These are phyloP conservation scores for Apostichopus californicus DNA, from an alignment of 35 echinoderm and acorn worm genomes.

Conservation along the genomic window DNA sequence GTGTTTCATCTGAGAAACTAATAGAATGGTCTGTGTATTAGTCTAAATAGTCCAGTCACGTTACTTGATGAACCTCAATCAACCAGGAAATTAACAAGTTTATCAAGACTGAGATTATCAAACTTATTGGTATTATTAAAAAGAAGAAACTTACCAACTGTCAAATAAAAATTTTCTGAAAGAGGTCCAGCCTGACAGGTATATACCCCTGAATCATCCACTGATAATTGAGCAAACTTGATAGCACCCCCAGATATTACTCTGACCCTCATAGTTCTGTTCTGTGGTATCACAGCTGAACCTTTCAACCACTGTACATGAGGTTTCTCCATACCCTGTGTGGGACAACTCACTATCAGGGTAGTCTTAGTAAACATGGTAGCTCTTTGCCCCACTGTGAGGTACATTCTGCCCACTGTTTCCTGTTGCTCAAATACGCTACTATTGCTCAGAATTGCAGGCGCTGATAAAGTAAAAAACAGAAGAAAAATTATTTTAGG, in stretches of 20 bases:
- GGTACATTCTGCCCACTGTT: background rate
- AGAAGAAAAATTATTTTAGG: background rate
- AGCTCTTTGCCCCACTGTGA: conserved; percentile 42
- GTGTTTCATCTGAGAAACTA: too few relatives aligned
- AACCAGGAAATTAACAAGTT: too few relatives aligned
- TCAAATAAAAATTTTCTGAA: conserved; percentile 51
- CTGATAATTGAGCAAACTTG: background rate
- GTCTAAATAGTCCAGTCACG: too few relatives aligned
- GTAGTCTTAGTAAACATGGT: conserved; percentile 44
- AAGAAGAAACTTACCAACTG: conserved; percentile 16
- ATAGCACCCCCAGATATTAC: conserved; percentile 4
- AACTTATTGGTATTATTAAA: too few relatives aligned
- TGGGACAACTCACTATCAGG: conserved; percentile 27
- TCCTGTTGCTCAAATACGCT: conserved; percentile 9
- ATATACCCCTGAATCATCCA: conserved; percentile 11
- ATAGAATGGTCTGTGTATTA: too few relatives aligned
- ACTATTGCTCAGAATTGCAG: background rate
- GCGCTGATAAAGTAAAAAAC: conserved; percentile 1
- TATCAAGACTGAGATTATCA: too few relatives aligned
- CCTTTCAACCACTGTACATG: conserved; percentile 48
- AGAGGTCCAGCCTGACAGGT: conserved; percentile 21
- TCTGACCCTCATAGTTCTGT: conserved; percentile 14
- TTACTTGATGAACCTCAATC: too few relatives aligned
- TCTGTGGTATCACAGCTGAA: background rate
- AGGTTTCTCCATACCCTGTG: conserved; percentile 18